Base-by-base conservation (phyloP, 2,888 invertebrate genomes). In the Loripinus fragilis region DNA sequence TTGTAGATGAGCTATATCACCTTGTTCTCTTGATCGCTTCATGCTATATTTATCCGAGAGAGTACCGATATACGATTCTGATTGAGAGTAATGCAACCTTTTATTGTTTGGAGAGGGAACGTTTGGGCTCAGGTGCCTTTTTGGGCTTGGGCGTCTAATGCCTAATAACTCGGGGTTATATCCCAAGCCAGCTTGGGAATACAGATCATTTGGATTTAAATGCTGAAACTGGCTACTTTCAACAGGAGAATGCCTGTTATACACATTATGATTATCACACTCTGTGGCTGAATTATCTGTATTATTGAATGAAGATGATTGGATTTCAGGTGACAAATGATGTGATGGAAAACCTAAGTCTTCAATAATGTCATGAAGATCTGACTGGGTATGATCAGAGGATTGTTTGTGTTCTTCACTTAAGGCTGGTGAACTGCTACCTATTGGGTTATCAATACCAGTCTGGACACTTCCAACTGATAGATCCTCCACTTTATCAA, bases 171-270 rank as follows among this genome's bases (percentile, higher is more conserved):
- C 70, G 17, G 83, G 91, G 1, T 90, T 91, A 81, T 92, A 92
- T 7, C 91, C 91, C 20, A 90, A 85, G 52, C 90, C 89, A 35
- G 88, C 90, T 41, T 88, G 87, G 12, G 90, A 90, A 74, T 92
- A 91, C 74, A 89, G 85, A 52, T 88, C 86, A 72, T 88, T 87
- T 15, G 88, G 87, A 76, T 88, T 85, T 64, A 87, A 88, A 76
- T 92, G 91, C 64, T 87, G 88, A 71, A 83, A 81, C 77, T 91
- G 91, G 48, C 85, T 89, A 23, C 81, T 85, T 42, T 90, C 87
- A 25, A 85, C 86, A 0, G 92, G 92, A 10, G 90, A 91, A 81
- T 91, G 90, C 35, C 86, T 81, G 42, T 82, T 79, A 73, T 85
- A 90, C 20, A 60, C 48, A n/a, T n/a, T n/a, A 33, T 76, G 60